Base-by-base conservation (phyloP, 2,797 vertebrate species). In the Cebuella pygmaea region DNA sequence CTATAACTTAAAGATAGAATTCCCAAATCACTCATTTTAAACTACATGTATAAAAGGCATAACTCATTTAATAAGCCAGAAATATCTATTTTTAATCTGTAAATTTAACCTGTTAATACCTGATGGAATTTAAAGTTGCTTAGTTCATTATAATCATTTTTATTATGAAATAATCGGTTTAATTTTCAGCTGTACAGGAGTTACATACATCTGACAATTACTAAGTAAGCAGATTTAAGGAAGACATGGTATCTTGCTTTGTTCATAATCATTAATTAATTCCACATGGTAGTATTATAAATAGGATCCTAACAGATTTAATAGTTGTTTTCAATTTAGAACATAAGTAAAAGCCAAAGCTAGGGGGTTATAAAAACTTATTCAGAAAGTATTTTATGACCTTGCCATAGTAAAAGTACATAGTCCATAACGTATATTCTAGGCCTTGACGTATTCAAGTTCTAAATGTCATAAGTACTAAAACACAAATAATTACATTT, bases 11-110 rank as follows among this genome's bases (percentile, higher is more conserved):
- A 93, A 94, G 70, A 82, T 10, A 81, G 12, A 12, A 46, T 46
- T 9, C 9, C 8, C 46, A 94, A 88, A 86, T 89, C 75, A 88
- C 36, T 89, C 24, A 14, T 79, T 67, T 64, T 70, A 97, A 88
- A 41, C 7, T 19, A 52, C 13, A 46, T 10, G 8, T 67, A 33
- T 82, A 17, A 92, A 74, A 95, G 7, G 36, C 39, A 27, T 61
- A 89, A 61, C n/a, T 85, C 19, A 84, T 57, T 90, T 76, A 87
- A 61, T 75, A 94, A 84, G 27, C 7, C 89, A 90, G 22, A 93
- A 84, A 93, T n/a, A 41, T 30, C 14, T 57, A 89, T n/a, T 83
- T 76, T 90, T 61, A 78, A 83, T 50, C 50, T 95, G 70, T 88
- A 50, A 19, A 88, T 90, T 88, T 83, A 27, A 44, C 14, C n/a